Evolutionary conservation across 92 coral and sea anemone genomes (phyloP), one percentile per base, ranked within the genome.

Genomic region (Zoanthus gigantus): DNA sequence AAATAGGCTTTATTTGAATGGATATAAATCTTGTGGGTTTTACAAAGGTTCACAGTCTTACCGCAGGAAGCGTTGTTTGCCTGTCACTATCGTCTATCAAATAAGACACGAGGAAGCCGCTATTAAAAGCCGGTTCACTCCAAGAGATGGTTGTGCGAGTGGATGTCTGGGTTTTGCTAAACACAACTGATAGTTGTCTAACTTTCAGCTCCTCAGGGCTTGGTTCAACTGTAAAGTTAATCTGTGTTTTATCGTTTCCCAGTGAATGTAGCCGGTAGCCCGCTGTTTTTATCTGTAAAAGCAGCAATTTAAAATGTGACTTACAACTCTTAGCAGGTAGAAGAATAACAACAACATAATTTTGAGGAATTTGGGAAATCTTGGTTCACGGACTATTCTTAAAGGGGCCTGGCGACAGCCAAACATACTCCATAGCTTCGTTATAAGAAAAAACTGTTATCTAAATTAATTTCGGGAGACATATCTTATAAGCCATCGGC

Each of bases 151-250:
- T 58, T 17, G 69, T 17, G 28, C 52, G 14, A 61, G 16, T 54
- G 61, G 54, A 57, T 14, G 71, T 57, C 32, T 44, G 28, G 37
- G 30, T 57, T 78, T 16, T 32, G 71, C 15, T 12, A 58, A 58
- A 78, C 17, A 67, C 34, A 34, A 78, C 48, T 29, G 83, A 10
- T 12, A 78, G 52, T n/a, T n/a, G 6, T 34, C 11, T 28, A 16
- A 78, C 71, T 58, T 78, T 78, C 83, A 57, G 72, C 2, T 78
- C 83, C n/a, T 78, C 83, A 15, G 72, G 34, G 32, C 37, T 78
- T 12, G 83, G 83, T n/a, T 16, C 69, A 31, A 32, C 46, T 78
- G 71, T 58, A 67, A 78, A 58, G 10, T 13, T 58, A 1, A 78
- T 57, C 31, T 58, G 71, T 14, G 53, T 34, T 34, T 9, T 78